phyloP scores from a whole-genome alignment of 2,797 vertebrate genomes.

The Chromobotia macracanthus region DNA sequence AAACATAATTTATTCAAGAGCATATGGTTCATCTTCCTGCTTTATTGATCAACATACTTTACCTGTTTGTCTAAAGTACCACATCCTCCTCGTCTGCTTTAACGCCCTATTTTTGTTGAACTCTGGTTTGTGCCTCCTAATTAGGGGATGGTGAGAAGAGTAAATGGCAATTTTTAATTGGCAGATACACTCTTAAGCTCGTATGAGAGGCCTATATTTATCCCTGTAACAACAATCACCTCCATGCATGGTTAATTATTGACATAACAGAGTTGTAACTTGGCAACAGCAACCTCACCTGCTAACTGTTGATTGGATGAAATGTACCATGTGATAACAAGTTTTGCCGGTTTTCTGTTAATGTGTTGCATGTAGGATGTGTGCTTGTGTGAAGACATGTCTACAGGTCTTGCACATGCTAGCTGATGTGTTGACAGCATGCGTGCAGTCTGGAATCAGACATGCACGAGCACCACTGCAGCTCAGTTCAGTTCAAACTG shows the following conservation, averaged over 20 bases:
- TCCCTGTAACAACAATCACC: constrained; percentile 31
- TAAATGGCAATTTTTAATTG: constrained; percentile 40
- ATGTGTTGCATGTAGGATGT: neutral
- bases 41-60: constrained; percentile 16
- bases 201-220: constrained; percentile 36
- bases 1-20: constrained; percentile 49
- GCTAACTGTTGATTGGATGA: constrained; percentile 46
- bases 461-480: neutral
- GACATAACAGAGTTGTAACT: constrained; percentile 27
- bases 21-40: constrained; percentile 20
- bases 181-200: constrained; percentile 14
- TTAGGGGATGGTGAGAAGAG: constrained; percentile 15
- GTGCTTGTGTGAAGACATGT: neutral
- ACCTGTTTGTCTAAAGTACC: neutral
- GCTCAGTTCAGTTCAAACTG: neutral
- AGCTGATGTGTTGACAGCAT: neutral
- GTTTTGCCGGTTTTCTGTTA: neutral
- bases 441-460: neutral
- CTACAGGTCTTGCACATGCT: neutral
- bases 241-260: constrained; percentile 45
- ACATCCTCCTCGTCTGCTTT: neutral
- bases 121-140: constrained; percentile 9
- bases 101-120: constrained; percentile 17
- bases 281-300: constrained; percentile 47
- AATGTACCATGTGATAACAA: constrained; percentile 16